phyloP scores from a whole-genome alignment of 1,140 invertebrate species.

The Prorops nasuta region DNA sequence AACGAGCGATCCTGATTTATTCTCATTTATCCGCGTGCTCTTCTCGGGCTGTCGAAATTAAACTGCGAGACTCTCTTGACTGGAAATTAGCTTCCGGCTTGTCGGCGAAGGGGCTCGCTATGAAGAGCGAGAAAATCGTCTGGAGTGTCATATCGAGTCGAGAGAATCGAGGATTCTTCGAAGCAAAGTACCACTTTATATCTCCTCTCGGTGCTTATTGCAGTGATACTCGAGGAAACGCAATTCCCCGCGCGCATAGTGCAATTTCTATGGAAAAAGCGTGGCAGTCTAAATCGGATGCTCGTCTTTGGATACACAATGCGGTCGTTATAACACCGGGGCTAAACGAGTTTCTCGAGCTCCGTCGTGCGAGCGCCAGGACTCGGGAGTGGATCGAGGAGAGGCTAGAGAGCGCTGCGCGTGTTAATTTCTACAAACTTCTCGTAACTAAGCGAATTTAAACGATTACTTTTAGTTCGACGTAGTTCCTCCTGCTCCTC shows the following conservation, averaged over 20 bases:
- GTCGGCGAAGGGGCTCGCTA: slow-evolving; percentile 6
- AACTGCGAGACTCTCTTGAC: slow-evolving; percentile 27
- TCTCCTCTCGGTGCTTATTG: slow-evolving; percentile 21
- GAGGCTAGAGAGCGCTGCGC: too few species aligned
- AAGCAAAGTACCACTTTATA: slow-evolving; percentile 36
- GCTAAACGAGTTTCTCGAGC: neutral
- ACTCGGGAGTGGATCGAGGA: too few species aligned
- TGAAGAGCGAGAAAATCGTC: slow-evolving; percentile 31
- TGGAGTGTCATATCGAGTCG: slow-evolving; percentile 38
- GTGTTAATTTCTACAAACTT: too few species aligned
- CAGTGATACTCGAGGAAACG: neutral
- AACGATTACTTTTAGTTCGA: too few species aligned
- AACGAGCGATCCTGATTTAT: too few species aligned
- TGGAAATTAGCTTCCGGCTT: slow-evolving; percentile 30
- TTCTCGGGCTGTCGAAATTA: slow-evolving; percentile 37
- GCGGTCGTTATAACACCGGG: slow-evolving; percentile 5
- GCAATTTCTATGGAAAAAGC: slow-evolving; percentile 25
- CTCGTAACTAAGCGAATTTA: too few species aligned
- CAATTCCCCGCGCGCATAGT: neutral
- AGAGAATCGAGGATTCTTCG: slow-evolving; percentile 36
- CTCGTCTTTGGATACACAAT: slow-evolving; percentile 19
- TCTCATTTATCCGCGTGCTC: too few species aligned
- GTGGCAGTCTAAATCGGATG: neutral
- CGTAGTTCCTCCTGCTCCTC: too few species aligned
- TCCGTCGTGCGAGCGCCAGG: too few species aligned